A percentile compares a stretch with the other conserved stretches of the same genome.
phyloP scores from a whole-genome alignment of 2,113 vertebrate genomes.

The Grus americana region DNA sequence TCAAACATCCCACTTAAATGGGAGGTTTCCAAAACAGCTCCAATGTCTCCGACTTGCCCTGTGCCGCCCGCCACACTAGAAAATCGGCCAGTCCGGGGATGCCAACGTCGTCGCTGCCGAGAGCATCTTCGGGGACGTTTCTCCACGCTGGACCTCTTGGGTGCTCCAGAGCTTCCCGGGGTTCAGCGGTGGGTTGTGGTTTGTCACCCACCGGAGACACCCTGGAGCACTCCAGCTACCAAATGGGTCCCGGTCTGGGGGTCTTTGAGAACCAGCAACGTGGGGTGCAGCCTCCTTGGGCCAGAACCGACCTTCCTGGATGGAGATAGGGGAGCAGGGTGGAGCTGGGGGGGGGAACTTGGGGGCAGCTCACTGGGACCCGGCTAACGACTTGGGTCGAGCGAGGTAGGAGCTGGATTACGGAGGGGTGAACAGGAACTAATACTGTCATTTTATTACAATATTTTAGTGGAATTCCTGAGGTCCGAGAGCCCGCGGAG shows the following conservation, averaged over 20 bases:
- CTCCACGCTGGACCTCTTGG: neutral
- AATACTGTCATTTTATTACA: neutral
- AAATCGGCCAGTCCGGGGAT: neutral
- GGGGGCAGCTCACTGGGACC: neutral
- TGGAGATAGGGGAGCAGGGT: neutral
- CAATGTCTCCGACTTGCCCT: accelerated
- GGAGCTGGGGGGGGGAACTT: neutral
- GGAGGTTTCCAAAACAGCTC: neutral
- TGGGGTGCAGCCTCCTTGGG: neutral
- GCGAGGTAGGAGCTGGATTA: neutral
- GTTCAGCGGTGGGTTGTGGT: neutral
- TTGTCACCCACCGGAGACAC: neutral
- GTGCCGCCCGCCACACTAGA: neutral
- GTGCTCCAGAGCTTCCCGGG: neutral
- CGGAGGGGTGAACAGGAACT: neutral
- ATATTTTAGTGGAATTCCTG: neutral
- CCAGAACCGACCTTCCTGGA: neutral
- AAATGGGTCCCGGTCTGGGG: too few relatives aligned
- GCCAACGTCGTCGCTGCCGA: neutral
- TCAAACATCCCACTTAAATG: neutral
- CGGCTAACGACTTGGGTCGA: accelerated
- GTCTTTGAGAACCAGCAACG: neutral
- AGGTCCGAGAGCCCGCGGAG: neutral
- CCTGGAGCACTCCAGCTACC: neutral
- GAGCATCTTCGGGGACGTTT: neutral